Evolutionary conservation across 1,140 invertebrate species (phyloP), one percentile per base, ranked within the genome.

Genomic region (Leptinotarsa lineolata): DNA sequence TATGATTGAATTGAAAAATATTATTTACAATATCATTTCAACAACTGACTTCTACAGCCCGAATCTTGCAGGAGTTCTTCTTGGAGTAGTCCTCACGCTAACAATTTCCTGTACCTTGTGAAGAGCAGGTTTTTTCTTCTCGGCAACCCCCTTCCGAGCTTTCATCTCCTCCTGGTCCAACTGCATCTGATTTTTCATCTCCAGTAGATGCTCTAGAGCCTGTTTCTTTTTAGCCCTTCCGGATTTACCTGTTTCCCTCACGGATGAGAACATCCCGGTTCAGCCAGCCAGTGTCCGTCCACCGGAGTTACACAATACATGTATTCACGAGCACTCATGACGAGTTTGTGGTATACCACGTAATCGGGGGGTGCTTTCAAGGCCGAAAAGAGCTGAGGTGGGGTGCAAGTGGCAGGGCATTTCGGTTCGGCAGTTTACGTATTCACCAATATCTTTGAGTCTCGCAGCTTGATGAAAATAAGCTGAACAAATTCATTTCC

Each of bases 261-360:
- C 91, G 13, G 95, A 97, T 86, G 98, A 99, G 86, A 99, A 99
- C 97, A 99, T 99, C 98, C 98, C 15, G 99, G 86, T 84, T 99
- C 98, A 0, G 98, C 98, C 30, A 99, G 85, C 98, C 98, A 99
- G 66, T 95, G 90, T 0, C 96, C 97, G 86, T 99, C 98, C 0
- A 99, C 98, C 0, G 98, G 94, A 0, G 98, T 99, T 3, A 99
- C 98, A 84, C 97, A 99, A 84, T 99, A 97, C 98, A 99, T 99
- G 85, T 99, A 99, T 85, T 99, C 98, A 82, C 96, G 95, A 12
- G 95, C 91, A 1, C 97, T 99, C 97, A 98, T 99, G 4, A 98
- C 92, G 16, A 98, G 87, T 84, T 99, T 97, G 81, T 99, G 97
- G 83, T 98, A 98, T 20, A 98, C 96, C 21, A 99, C 97, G 86